Conservation (phyloP, 2,888 invertebrate genomes). For the Trichogramma evanescens region DNA sequence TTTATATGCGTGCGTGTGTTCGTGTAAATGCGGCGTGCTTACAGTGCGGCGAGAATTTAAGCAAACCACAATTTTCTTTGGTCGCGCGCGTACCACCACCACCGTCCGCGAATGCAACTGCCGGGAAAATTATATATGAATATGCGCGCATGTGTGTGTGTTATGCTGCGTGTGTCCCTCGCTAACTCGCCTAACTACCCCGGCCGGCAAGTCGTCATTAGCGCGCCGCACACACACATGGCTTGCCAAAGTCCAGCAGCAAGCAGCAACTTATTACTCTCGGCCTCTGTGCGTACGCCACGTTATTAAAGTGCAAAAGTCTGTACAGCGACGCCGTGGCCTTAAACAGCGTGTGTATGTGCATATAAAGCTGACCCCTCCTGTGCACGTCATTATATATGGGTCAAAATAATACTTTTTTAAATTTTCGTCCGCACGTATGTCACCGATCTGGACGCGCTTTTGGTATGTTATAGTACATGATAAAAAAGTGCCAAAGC, state of each 20-base stretch:
- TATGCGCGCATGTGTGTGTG: not conserved
- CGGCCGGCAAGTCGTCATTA: slow-evolving; percentile 11
- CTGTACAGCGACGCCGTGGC: too few relatives aligned
- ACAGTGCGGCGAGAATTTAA: slow-evolving; percentile 4
- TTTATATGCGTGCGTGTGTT: too few relatives aligned
- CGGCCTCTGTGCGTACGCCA: not conserved
- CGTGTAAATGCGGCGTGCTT: too few relatives aligned
- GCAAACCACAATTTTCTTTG: slow-evolving; percentile 8
- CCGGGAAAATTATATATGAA: too few relatives aligned
- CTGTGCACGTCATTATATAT: not conserved
- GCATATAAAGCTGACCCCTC: too few relatives aligned
- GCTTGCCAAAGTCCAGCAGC: slow-evolving; percentile 1
- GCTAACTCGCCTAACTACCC: slow-evolving; percentile 3
- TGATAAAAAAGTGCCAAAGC: too few relatives aligned
- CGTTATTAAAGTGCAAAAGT: slow-evolving; percentile 6
- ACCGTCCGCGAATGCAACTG: not conserved
- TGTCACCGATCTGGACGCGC: too few relatives aligned
- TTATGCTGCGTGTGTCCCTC: not conserved
- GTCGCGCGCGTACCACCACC: not conserved
- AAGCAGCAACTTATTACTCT: slow-evolving; percentile 6
- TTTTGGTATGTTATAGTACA: too few relatives aligned
- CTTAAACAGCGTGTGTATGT: not conserved
- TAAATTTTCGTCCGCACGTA: too few relatives aligned
- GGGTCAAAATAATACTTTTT: too few relatives aligned
- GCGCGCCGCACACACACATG: not conserved